Evolutionary conservation across 1,140 invertebrate species (phyloP).

Genomic region (Helicoverpa armigera): DNA sequence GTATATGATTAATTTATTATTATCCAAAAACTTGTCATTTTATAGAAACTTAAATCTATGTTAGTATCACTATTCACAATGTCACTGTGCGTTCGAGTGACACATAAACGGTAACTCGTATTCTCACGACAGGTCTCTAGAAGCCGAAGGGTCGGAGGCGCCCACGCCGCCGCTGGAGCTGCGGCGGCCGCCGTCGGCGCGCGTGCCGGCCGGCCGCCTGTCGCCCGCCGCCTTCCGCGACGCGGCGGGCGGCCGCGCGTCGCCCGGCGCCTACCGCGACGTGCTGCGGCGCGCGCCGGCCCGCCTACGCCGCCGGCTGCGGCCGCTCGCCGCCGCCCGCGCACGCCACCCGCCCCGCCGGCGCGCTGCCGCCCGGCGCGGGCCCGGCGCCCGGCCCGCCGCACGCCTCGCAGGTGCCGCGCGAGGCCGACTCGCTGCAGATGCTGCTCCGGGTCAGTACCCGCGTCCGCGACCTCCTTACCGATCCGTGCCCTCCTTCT

Average conservation of each 20-base stretch:
- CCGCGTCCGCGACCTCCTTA: too few relatives aligned
- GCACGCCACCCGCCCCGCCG: slow-evolving; percentile 89
- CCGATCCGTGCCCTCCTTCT: too few relatives aligned
- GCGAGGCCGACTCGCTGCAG: slow-evolving; percentile 92
- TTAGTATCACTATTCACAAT: too few relatives aligned
- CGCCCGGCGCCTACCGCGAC: slow-evolving; percentile 88
- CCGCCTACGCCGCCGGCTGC: slow-evolving; percentile 87
- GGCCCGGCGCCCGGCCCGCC: slow-evolving; percentile 87
- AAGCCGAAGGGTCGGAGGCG: slow-evolving; percentile 88
- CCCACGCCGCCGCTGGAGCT: slow-evolving; percentile 92
- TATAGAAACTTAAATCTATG: too few relatives aligned
- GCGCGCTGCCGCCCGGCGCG: slow-evolving; percentile 84
- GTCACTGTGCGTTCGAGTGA: too few relatives aligned
- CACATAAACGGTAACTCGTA: too few relatives aligned
- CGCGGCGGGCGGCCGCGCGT: slow-evolving; percentile 73
- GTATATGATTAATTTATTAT: too few relatives aligned
- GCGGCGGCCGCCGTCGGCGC: slow-evolving; percentile 86
- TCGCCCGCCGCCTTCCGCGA: slow-evolving; percentile 89
- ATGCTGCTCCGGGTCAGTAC: slow-evolving; percentile 90
- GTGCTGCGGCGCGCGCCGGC: slow-evolving; percentile 87
- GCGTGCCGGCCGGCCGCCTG: slow-evolving; percentile 80
- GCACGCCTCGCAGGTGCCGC: slow-evolving; percentile 91
- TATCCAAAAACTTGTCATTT: too few relatives aligned
- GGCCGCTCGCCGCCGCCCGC: slow-evolving; percentile 81
- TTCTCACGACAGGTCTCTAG: slow-evolving; percentile 79